Conservation (phyloP, 2,888 invertebrate species). For the Platerodrilus igneus region DNA sequence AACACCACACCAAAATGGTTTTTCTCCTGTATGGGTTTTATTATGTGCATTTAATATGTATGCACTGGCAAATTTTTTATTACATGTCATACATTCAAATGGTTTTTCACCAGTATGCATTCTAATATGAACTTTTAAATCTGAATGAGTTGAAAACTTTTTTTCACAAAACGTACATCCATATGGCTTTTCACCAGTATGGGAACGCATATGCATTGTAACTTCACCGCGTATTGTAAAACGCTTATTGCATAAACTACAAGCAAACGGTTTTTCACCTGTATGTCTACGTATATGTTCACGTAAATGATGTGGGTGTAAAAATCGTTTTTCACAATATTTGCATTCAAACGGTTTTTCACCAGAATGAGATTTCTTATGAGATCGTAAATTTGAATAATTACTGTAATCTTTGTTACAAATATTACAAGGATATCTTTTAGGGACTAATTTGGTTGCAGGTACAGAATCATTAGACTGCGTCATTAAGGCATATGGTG, state of each 20-base stretch:
- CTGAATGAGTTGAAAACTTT: slow-evolving; percentile 51
- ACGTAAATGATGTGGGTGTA: slow-evolving; percentile 43
- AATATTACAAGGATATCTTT: slow-evolving; percentile 32
- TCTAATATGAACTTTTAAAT: slow-evolving; percentile 34
- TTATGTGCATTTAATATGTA: slow-evolving; percentile 58
- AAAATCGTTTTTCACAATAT: slow-evolving; percentile 44
- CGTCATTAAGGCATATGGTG: slow-evolving; percentile 22
- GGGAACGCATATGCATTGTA: slow-evolving; percentile 47
- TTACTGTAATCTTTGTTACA: slow-evolving; percentile 43
- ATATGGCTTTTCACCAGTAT: slow-evolving; percentile 53
- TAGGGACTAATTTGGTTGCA: slow-evolving; percentile 12
- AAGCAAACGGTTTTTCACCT: slow-evolving; percentile 45
- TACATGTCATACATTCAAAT: slow-evolving; percentile 40
- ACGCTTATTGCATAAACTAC: slow-evolving; percentile 41
- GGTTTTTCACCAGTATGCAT: slow-evolving; percentile 36
- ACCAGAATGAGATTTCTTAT: slow-evolving; percentile 44
- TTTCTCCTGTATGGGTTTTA: slow-evolving; percentile 60
- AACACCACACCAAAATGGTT: slow-evolving; percentile 55
- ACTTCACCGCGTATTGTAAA: slow-evolving; percentile 38
- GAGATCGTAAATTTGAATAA: slow-evolving; percentile 43
- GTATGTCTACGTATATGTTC: slow-evolving; percentile 44
- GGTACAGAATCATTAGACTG: slow-evolving; percentile 21
- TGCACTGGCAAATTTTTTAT: slow-evolving; percentile 56
- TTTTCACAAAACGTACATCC: slow-evolving; percentile 54
- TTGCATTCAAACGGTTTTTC: slow-evolving; percentile 46